Percentiles rank a stretch among this genome's conserved stretches.
phyloP scores from a whole-genome alignment of 2,113 vertebrate species.

The Crotalus helleri region DNA sequence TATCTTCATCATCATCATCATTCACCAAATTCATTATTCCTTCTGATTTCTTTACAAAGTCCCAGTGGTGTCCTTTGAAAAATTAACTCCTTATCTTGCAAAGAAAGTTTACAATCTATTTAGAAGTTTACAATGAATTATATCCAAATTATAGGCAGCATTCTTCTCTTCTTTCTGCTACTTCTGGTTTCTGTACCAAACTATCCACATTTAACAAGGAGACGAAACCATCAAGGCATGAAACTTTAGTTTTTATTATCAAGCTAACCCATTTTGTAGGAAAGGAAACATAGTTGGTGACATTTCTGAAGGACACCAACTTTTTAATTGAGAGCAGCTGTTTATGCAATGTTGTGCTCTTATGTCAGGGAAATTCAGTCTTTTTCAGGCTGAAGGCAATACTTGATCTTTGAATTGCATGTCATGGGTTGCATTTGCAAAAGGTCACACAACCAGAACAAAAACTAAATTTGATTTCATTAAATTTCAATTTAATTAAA shows the following conservation, averaged over 20 bases:
- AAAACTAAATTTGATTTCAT: not conserved
- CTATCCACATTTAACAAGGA: not conserved
- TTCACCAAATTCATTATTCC: not conserved
- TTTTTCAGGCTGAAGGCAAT: not conserved
- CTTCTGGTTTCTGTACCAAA: not conserved
- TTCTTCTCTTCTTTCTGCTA: not conserved
- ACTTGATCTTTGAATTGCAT: not conserved
- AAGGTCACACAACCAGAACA: not conserved
- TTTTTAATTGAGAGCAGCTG: not conserved
- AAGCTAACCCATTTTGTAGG: not conserved
- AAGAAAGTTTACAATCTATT: not conserved
- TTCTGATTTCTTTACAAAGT: not conserved
- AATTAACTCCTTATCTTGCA: constrained; percentile 2
- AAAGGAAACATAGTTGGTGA: not conserved
- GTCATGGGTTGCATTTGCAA: not conserved
- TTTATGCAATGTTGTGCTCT: not conserved
- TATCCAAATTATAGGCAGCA: not conserved
- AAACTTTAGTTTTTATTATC: not conserved
- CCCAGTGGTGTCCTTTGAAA: not conserved
- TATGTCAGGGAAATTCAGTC: not conserved
- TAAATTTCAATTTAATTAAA: not conserved
- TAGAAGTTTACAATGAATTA: not conserved
- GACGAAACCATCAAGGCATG: not conserved
- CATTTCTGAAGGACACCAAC: not conserved
- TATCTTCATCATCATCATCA: not conserved